A percentile compares a stretch with the other conserved stretches of the same genome.
Conservation (phyloP, 2,797 vertebrate species). For the Peromyscus eremicus region DNA sequence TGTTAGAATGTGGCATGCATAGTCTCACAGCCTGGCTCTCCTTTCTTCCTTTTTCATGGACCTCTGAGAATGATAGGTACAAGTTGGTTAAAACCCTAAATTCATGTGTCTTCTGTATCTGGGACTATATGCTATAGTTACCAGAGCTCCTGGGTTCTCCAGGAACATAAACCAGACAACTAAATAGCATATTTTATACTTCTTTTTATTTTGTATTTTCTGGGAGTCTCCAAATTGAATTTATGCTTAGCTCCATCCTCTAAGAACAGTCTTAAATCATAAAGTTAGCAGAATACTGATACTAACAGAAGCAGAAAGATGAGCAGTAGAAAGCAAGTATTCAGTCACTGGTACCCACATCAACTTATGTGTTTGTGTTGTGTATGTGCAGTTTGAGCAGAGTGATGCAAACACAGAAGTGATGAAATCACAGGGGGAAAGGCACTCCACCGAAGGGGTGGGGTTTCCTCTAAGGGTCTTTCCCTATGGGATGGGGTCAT, state of each 20-base stretch:
- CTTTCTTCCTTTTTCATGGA: not conserved
- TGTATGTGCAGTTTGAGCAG: not conserved
- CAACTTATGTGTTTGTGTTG: not conserved
- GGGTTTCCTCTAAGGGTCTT: not conserved
- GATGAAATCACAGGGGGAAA: not conserved
- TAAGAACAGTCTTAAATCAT: slow-evolving; percentile 14
- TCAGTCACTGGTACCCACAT: fast-evolving
- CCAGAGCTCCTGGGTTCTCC: not conserved
- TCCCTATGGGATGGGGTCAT: not conserved
- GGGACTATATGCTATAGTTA: not conserved
- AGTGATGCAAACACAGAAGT: not conserved
- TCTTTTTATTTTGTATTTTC: slow-evolving; percentile 49
- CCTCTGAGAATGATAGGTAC: not conserved
- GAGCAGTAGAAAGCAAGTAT: not conserved
- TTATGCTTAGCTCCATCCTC: slow-evolving; percentile 21
- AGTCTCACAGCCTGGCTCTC: not conserved
- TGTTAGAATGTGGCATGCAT: not conserved
- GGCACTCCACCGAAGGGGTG: too few species aligned
- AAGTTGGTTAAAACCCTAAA: not conserved
- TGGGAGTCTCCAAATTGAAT: slow-evolving; percentile 4
- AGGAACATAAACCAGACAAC: not conserved
- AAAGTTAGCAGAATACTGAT: not conserved
- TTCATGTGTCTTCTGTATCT: not conserved
- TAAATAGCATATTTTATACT: not conserved
- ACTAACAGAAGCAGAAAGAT: not conserved